Conservation (phyloP, 2,797 vertebrate species). For the Xerus rutilus region DNA sequence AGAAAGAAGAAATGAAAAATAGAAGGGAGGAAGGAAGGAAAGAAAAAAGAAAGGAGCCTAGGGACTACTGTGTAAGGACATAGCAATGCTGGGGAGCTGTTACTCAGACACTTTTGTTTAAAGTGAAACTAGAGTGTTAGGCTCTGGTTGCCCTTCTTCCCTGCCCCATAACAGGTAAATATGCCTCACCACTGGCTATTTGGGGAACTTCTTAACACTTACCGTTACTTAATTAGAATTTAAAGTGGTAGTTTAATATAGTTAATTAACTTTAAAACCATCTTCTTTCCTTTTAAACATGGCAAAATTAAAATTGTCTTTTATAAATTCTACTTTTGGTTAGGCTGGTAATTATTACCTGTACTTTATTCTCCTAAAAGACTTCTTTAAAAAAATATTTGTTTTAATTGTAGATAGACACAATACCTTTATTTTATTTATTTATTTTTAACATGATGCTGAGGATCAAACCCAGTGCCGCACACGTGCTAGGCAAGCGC, state of each 20-base stretch:
- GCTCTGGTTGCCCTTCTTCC: background rate
- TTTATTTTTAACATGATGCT: too few species aligned
- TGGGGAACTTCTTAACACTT: background rate
- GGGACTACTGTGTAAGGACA: background rate
- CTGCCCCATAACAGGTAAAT: background rate
- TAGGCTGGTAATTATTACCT: background rate
- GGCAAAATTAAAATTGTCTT: background rate
- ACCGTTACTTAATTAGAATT: background rate
- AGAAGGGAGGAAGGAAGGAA: background rate
- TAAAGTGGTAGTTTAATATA: background rate
- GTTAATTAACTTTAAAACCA: background rate
- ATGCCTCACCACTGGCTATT: background rate
- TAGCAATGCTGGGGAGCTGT: background rate
- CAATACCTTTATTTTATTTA: too few species aligned
- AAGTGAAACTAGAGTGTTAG: background rate
- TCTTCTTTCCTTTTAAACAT: constrained; percentile 34
- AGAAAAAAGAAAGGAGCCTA: background rate
- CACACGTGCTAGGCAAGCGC: too few species aligned
- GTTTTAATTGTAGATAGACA: too few species aligned
- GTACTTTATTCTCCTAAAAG: background rate
- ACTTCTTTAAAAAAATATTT: too few species aligned
- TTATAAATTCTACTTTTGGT: constrained; percentile 17
- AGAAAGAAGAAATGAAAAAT: background rate
- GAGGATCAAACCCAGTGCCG: too few species aligned
- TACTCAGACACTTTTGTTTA: background rate